Base-by-base conservation (phyloP, 2,113 vertebrate species). In the Prinia subflava region DNA sequence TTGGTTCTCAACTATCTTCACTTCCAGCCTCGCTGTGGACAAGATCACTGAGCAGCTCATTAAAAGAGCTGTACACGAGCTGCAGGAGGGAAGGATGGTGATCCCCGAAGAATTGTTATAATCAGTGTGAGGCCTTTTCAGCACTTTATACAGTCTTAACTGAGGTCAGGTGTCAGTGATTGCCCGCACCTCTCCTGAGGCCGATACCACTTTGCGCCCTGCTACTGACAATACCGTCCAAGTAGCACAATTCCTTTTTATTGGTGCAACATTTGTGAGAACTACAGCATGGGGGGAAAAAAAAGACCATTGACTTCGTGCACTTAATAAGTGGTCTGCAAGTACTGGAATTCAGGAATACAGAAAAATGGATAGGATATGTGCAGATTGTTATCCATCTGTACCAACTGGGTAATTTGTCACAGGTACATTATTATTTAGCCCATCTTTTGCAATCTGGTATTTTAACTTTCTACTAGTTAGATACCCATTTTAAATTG, bases 81-180 rank as follows among this genome's bases (percentile, higher is more conserved):
- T 93, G 68, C 80, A 81, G 85, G 73, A 90, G 41, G 42, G 55
- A 83, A 87, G 68, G 81, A 78, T 23, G 47, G 81, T 13, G 33
- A 91, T 96, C 79, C 86, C 91, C 5, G 3, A 84, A 92, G 94
- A 88, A 90, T 93, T 93, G 92, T 88, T 90, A 90, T 85, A 88
- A 85, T 76, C 78, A 55, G 78, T 77, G 65, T 74, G 87, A 85
- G 33, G 31, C 55, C 55, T 93, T 94, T 95, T 91, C 75, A 91
- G 78, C 63, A 88, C 83, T 95, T 90, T 67, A 55, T 83, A 80
- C 39, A 76, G 70, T 35, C 82, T 93, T 85, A 95, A 93, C 87
- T 39, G 67, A 93, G 94, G 94, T 90, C 91, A 95, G 78, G 56
- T 91, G 84, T 90, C 65, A 92, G 75, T 41, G 85, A 93, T 80